A percentile compares a stretch with the other conserved stretches of the same genome.
phyloP scores from a whole-genome alignment of 2,888 invertebrate species.

The Andrena praecox region DNA sequence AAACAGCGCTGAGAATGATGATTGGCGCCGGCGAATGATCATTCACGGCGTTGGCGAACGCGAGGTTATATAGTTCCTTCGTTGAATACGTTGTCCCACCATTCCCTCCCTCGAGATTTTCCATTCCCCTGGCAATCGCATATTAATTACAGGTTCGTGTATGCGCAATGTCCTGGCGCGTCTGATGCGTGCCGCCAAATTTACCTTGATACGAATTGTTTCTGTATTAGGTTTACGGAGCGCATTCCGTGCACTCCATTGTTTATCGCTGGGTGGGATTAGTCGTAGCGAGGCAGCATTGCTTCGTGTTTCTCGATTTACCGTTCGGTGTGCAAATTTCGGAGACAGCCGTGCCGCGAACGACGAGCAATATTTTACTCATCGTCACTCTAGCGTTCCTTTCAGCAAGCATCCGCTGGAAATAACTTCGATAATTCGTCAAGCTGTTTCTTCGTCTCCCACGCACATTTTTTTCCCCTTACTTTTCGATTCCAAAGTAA shows the following conservation, averaged over 20 bases:
- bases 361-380: conserved; percentile 7
- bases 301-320: conserved; percentile 37
- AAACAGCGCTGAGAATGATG: conserved; percentile 32
- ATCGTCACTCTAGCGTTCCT: background rate
- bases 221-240: conserved; percentile 66
- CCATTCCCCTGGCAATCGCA: conserved; percentile 39
- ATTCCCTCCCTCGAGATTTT: conserved; percentile 28
- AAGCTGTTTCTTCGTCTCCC: background rate
- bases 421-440: background rate
- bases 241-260: conserved; percentile 45
- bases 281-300: conserved; percentile 60
- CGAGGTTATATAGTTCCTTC: conserved; percentile 53
- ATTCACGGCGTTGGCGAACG: conserved; percentile 25
- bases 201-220: conserved; percentile 67
- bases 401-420: background rate
- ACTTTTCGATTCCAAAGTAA: background rate
- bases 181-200: conserved; percentile 61
- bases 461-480: background rate
- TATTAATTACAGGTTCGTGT: conserved; percentile 69
- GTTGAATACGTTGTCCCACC: conserved; percentile 30
- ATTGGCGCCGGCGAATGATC: conserved; percentile 46
- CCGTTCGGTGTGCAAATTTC: conserved; percentile 22
- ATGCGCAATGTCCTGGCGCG: conserved; percentile 52
- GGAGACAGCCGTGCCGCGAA: background rate
- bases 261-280: conserved; percentile 60